phyloP scores from a whole-genome alignment of 2,888 invertebrate genomes.

The Oxycera nigricornis region DNA sequence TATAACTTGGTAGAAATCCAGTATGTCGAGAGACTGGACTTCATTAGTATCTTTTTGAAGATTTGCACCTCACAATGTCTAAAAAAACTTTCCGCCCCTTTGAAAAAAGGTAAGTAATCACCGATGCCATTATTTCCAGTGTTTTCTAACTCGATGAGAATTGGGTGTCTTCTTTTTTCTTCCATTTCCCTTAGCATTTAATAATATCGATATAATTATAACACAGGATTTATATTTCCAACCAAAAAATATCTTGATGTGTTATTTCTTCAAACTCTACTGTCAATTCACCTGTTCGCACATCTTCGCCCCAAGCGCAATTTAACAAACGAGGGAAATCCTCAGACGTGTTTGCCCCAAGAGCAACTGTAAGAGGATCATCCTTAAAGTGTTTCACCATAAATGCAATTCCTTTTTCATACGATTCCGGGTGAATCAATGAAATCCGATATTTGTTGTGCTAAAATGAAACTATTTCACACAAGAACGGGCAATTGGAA shows the following conservation, averaged over 20 bases:
- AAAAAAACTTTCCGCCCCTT: no score
- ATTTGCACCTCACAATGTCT: no score
- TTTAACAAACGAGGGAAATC: neutral
- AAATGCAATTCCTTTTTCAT: neutral
- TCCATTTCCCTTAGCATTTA: neutral
- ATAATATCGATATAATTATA: neutral
- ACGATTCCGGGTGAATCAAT: neutral
- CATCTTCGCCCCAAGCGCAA: neutral
- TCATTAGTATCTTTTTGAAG: no score
- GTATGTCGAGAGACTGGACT: no score
- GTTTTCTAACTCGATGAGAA: no score
- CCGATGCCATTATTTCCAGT: no score
- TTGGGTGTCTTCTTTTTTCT: no score
- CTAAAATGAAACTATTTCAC: neutral
- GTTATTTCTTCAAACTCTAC: neutral
- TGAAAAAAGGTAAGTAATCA: no score
- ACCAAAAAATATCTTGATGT: neutral
- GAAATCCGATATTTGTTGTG: neutral
- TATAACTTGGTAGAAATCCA: no score
- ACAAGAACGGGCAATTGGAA: neutral
- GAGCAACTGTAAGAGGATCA: neutral
- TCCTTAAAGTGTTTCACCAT: conserved; percentile 3
- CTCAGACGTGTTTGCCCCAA: neutral
- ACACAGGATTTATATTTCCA: no score
- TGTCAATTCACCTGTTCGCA: neutral